Evolutionary conservation across 2,888 invertebrate species (phyloP).

Genomic region (Alentia gelatinosa): DNA sequence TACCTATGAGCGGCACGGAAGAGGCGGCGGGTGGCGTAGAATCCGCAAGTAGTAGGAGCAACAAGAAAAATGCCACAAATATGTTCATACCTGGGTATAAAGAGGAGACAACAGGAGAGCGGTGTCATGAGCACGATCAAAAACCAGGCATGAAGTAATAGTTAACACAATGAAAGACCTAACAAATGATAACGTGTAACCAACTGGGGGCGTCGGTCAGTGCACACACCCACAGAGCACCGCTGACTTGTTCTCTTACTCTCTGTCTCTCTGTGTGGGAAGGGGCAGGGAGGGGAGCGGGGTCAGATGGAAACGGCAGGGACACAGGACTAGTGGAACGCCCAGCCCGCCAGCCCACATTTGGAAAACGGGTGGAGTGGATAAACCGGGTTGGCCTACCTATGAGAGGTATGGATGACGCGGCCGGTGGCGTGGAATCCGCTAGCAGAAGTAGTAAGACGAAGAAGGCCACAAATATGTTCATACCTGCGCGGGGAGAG

Average conservation of each 20-base stretch:
- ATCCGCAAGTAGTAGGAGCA: constrained; percentile 69
- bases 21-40: constrained; percentile 70
- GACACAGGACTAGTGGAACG: too few species aligned
- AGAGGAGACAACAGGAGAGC: constrained; percentile 48
- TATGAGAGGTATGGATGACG: constrained; percentile 70
- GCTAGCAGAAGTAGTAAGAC: constrained; percentile 69
- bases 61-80: constrained; percentile 70
- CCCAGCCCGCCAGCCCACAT: too few species aligned
- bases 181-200: not conserved
- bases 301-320: not conserved
- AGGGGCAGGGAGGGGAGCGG: not conserved
- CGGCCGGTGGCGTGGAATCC: constrained; percentile 71
- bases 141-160: not conserved
- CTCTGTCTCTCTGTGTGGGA: not conserved
- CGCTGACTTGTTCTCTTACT: not conserved
- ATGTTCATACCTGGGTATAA: constrained; percentile 69
- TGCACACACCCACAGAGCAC: not conserved
- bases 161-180: not conserved
- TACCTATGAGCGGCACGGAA: constrained; percentile 71
- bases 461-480: constrained; percentile 72
- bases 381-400: constrained; percentile 61
- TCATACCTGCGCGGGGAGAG: constrained; percentile 66
- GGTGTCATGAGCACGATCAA: not conserved
- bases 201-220: constrained; percentile 37
- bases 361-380: not conserved